Percentiles rank a stretch among this genome's conserved stretches.
These are phyloP conservation scores for Crioceris asparagi DNA, from an alignment of 2,888 invertebrate genomes.

Conservation along the genomic window DNA sequence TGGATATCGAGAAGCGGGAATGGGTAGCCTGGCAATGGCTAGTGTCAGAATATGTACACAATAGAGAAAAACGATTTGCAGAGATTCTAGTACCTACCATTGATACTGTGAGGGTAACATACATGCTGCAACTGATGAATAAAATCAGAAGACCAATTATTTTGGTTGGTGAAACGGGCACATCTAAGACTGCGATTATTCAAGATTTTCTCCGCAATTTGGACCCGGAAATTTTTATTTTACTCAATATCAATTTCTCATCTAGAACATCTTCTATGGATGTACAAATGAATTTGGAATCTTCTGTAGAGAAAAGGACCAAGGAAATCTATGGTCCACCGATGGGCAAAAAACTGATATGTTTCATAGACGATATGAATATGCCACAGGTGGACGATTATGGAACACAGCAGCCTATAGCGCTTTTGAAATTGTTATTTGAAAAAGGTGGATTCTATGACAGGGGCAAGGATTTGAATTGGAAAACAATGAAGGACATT, in stretches of 20 bases:
- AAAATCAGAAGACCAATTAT: conserved; percentile 66
- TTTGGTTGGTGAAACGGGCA: conserved; percentile 83
- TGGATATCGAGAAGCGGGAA: conserved; percentile 51
- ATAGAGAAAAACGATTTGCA: conserved; percentile 56
- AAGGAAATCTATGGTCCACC: conserved; percentile 86
- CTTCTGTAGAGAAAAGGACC: conserved; percentile 79
- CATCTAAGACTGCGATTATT: conserved; percentile 85
- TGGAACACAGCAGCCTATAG: conserved; percentile 90
- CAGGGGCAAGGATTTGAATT: conserved; percentile 76
- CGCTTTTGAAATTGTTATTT: conserved; percentile 79
- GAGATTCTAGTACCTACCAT: conserved; percentile 85
- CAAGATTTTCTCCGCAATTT: conserved; percentile 67
- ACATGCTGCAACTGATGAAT: conserved; percentile 68
- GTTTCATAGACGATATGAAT: conserved; percentile 91
- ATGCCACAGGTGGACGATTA: conserved; percentile 85
- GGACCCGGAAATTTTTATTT: conserved; percentile 57
- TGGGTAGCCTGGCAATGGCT: conserved; percentile 85
- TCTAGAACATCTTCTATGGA: conserved; percentile 85
- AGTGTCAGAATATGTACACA: conserved; percentile 66
- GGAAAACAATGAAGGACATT: conserved; percentile 79
- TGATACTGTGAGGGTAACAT: conserved; percentile 72
- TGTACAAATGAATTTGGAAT: conserved; percentile 79
- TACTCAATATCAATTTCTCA: conserved; percentile 82
- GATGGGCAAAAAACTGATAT: conserved; percentile 75
- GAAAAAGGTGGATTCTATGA: conserved; percentile 85